These are phyloP conservation scores for Epinephelus coioides DNA, from an alignment of 2,797 vertebrate species.

Conservation along the genomic window DNA sequence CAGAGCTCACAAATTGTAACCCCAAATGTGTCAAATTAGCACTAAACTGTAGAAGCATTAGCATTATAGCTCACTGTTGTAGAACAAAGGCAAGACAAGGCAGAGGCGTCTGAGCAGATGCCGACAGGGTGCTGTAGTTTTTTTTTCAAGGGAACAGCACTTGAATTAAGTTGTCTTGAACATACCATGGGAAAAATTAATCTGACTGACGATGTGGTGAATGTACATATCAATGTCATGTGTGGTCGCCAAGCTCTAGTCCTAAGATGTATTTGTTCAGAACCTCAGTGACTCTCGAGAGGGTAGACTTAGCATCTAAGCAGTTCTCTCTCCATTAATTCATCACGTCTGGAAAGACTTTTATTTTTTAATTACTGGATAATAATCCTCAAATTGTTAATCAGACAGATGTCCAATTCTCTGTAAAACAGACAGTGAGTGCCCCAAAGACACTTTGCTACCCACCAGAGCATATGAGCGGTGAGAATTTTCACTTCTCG, in stretches of 20 bases:
- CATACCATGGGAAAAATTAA: not conserved
- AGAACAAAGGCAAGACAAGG: slow-evolving; percentile 1
- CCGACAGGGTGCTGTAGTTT: not conserved
- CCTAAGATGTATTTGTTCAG: not conserved
- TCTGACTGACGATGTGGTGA: not conserved
- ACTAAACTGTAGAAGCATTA: not conserved
- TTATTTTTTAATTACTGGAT: slow-evolving; percentile 7
- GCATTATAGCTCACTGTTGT: not conserved
- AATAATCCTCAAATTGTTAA: slow-evolving; percentile 13
- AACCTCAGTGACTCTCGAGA: not conserved
- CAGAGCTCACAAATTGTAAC: not conserved
- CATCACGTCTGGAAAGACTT: slow-evolving; percentile 1
- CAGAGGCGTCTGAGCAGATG: not conserved
- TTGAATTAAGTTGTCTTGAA: slow-evolving; percentile 8
- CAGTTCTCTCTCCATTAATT: slow-evolving; percentile 8
- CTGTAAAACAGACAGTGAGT: not conserved
- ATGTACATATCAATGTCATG: slow-evolving; percentile 7
- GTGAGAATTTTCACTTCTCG: too few relatives aligned
- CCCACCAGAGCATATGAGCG: too few relatives aligned
- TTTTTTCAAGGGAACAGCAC: not conserved
- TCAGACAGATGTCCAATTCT: slow-evolving; percentile 21
- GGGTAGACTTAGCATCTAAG: not conserved
- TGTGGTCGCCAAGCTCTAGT: not conserved
- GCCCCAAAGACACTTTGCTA: not conserved
- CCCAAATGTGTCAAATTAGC: not conserved